These are phyloP conservation scores for Gryon sp. DNA, from an alignment of 1,140 invertebrate species.

Conservation along the genomic window DNA sequence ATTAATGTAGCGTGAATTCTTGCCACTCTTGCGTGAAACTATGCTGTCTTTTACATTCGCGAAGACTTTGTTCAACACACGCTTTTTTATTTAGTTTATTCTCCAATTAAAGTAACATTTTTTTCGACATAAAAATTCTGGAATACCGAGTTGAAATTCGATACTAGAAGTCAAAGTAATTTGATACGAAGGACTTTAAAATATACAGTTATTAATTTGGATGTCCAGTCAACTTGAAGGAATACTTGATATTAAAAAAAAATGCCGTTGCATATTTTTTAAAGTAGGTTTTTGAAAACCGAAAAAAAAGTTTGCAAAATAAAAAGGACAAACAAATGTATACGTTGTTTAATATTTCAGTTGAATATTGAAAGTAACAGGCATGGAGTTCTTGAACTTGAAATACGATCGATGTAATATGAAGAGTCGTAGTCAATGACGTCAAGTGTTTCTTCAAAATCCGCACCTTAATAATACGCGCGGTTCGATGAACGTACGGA, in stretches of 20 bases:
- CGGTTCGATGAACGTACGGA: slow-evolving; percentile 67
- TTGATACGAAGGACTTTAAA: no score
- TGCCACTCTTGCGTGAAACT: slow-evolving; percentile 15
- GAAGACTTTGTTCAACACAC: slow-evolving; percentile 5
- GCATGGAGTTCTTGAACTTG: slow-evolving; percentile 28
- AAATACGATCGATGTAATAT: slow-evolving; percentile 34
- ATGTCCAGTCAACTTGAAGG: no score
- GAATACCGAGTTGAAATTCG: no score
- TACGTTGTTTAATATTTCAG: slow-evolving; percentile 31
- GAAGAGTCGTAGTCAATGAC: slow-evolving; percentile 53
- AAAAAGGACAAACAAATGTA: background rate
- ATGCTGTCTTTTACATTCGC: slow-evolving; percentile 18
- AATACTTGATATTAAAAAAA: no score
- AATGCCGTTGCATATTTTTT: no score
- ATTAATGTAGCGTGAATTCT: slow-evolving; percentile 29
- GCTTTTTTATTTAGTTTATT: slow-evolving; percentile 14
- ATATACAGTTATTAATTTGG: no score
- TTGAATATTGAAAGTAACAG: slow-evolving; percentile 9
- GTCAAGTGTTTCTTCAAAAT: slow-evolving; percentile 54
- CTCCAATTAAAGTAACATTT: no score
- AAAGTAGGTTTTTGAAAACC: background rate
- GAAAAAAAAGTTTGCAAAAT: no score
- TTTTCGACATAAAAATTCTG: no score
- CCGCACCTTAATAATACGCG: slow-evolving; percentile 71
- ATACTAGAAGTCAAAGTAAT: no score